phyloP scores from a whole-genome alignment of 2,797 vertebrate species.

The Netta rufina region DNA sequence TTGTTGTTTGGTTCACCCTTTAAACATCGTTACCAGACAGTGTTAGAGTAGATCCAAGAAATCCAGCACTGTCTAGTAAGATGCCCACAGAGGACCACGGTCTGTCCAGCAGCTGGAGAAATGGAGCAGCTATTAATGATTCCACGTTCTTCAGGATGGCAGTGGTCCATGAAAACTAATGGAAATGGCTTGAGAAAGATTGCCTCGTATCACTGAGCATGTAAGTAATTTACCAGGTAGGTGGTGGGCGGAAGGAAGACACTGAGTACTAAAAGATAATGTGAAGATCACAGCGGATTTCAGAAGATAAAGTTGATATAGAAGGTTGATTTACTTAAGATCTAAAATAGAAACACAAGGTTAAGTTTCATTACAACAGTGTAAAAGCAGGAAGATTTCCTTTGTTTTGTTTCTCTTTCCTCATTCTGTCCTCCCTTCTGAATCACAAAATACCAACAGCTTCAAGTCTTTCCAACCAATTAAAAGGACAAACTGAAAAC shows the following conservation, averaged over 20 bases:
- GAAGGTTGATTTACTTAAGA: background rate
- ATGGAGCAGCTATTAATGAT: background rate
- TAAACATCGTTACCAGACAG: conserved; percentile 99
- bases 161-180: background rate
- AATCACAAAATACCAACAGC: background rate
- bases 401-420: background rate
- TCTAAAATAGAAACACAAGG: background rate
- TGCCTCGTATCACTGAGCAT: background rate
- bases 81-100: conserved; percentile 92
- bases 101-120: background rate
- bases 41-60: conserved; percentile 95
- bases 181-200: background rate
- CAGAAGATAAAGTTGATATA: background rate
- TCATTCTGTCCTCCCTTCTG: background rate
- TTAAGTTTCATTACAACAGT: background rate
- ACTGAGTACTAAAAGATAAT: background rate
- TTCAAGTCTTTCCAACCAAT: background rate
- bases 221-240: background rate
- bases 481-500: background rate
- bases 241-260: background rate
- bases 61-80: conserved; percentile 99
- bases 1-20: conserved; percentile 82
- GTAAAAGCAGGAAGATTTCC: background rate
- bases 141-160: background rate
- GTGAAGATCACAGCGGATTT: background rate